Base-by-base conservation (phyloP, 30 jellyfish, hydroid and myxozoan genomes). In the Aurelia sp. region DNA sequence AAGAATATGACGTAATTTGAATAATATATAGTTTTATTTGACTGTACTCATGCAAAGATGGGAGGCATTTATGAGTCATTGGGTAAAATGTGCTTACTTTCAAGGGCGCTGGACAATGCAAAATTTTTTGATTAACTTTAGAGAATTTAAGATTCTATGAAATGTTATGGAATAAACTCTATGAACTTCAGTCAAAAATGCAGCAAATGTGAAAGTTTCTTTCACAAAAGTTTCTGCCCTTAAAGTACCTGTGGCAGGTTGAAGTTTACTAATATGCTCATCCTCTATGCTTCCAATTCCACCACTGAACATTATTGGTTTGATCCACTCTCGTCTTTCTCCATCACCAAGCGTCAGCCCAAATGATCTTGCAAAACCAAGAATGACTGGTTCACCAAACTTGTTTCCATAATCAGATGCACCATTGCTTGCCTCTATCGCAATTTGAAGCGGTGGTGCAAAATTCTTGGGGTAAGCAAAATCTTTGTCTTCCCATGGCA, bases 351-450 rank as follows among this genome's bases (percentile, higher is more conserved):
- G 57, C 58, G 17, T 63, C 89, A 87, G 19, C 1, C 97, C 98
- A 86, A 86, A 92, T 19, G 98, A 92, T 37, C 98, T 73, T 15
- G 97, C 93, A 81, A 92, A 92, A 6, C 98, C 98, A 58, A 85
- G 40, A 66, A 92, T 82, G 12, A 92, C 96, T 35, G 98, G 98
- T 61, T 92, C 98, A 20, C 98, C 98, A 92, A 92, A 92, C 72
- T 92, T 92, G 60, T 92, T 92, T 12, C 98, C 98, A 86, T 92
- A 92, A 83, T 92, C 98, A 10, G 98, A 92, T 19, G 98, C 98
- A 8, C 98, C 98, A 68, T 88, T 92, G 81, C 98, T 92, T 10
- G 98, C 98, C 59, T 92, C 98, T 35, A 92, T 69, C 0, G 97
- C 96, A 58, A 92, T 82, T 81, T 89, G 87, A 33, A 87, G 89